Base-by-base conservation (phyloP, 2,113 vertebrate species). In the Caranx ignobilis region DNA sequence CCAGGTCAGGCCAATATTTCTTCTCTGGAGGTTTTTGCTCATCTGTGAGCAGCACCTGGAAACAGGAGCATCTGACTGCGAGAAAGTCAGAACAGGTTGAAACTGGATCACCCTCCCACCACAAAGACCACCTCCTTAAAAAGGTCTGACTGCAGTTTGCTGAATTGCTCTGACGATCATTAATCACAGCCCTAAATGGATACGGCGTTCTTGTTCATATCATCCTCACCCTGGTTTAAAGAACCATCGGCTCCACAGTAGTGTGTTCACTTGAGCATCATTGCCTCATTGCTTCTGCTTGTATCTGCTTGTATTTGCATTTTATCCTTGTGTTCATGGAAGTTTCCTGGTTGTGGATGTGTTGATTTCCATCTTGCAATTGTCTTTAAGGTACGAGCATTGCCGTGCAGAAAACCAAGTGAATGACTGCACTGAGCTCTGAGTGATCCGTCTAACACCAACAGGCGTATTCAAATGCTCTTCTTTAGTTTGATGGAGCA, bases 401-500 rank as follows among this genome's bases (percentile, higher is more conserved):
- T 4, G 16, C 65, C 37, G 18, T 45, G 18, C 21, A 18, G 13
- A 32, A 67, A 77, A 74, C 10, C 18, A 68, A 68, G 59, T 52
- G 52, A 71, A 87, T 57, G 19, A 47, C 21, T 56, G 50, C 21
- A 9, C 52, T 26, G 5, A 64, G 64, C 67, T 71, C 60, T 8
- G 56, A 75, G 81, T 70, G 72, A 87, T 86, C 77, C 5, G 45
- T 89, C 81, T 71, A 21, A 77, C 74, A 70, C 79, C 70, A 71
- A 83, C 54, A 52, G 79, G 62, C 71, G 18, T 63, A 76, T 79
- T 90, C 78, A 69, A 75, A 77, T 21, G 54, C 69, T 81, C 59
- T 47, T 66, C 63, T 81, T 77, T 83, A 74, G 82, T 79, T 56
- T 83, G 81, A 87, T 70, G 79, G 80, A 86, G 88, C 86, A 71